Conservation (phyloP, 1,140 invertebrate species). For the Galleria mellonella region DNA sequence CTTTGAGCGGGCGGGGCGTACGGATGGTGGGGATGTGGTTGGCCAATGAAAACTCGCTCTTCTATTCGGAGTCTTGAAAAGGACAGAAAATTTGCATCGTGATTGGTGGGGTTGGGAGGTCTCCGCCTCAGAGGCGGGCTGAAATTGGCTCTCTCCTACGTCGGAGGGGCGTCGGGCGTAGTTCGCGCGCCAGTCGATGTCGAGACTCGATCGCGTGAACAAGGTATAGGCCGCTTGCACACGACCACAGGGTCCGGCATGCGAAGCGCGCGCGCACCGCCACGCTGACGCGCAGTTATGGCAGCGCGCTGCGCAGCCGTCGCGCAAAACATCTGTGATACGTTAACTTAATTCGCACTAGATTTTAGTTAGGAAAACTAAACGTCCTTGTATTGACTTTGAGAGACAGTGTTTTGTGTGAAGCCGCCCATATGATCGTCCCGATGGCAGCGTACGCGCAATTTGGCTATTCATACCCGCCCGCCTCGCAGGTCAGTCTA, state of each 20-base stretch:
- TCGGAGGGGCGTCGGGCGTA: constrained; percentile 48
- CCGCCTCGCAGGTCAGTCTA: constrained; percentile 82
- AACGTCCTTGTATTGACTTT: constrained; percentile 59
- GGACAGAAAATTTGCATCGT: constrained; percentile 36
- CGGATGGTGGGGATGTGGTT: constrained; percentile 33
- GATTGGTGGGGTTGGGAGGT: constrained; percentile 25
- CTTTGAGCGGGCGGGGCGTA: constrained; percentile 21
- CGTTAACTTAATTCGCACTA: constrained; percentile 40
- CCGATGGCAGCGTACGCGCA: constrained; percentile 88
- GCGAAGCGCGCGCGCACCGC: constrained; percentile 39
- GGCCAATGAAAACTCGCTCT: constrained; percentile 29
- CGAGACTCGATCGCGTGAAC: constrained; percentile 39
- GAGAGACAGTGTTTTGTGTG: constrained; percentile 66
- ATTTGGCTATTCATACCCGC: constrained; percentile 87
- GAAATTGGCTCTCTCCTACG: constrained; percentile 47
- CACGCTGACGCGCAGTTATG: constrained; percentile 53
- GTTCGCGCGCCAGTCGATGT: constrained; percentile 60
- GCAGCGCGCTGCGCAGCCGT: constrained; percentile 53
- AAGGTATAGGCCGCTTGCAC: constrained; percentile 34
- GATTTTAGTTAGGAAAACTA: constrained; percentile 35
- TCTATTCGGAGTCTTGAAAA: constrained; percentile 34
- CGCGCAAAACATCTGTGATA: constrained; percentile 66
- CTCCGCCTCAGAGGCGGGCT: constrained; percentile 42
- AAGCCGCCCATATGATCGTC: constrained; percentile 72
- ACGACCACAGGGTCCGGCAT: constrained; percentile 32